phyloP scores from a whole-genome alignment of 2,113 vertebrate species.

The Xiphophorus couchianus region DNA sequence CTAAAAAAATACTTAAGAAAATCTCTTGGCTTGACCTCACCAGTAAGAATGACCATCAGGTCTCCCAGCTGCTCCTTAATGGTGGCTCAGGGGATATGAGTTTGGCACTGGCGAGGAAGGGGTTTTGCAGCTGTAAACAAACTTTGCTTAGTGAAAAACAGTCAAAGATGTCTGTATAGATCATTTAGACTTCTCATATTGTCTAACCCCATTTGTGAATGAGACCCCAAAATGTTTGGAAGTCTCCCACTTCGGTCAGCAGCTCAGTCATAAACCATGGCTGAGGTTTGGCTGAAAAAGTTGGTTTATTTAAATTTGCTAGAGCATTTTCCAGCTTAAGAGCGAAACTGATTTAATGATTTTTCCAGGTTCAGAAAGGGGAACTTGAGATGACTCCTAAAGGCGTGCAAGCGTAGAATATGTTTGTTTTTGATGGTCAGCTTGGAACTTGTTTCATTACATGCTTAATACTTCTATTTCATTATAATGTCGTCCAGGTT shows the following conservation, averaged over 20 bases:
- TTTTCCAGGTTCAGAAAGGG: neutral
- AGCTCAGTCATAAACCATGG: neutral
- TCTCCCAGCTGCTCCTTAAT: no score
- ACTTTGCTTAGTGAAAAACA: no score
- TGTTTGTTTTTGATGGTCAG: constrained; percentile 2
- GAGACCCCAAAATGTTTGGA: neutral
- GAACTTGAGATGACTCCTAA: constrained; percentile 19
- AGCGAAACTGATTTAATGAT: constrained; percentile 9
- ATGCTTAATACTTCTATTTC: neutral
- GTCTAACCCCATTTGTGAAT: neutral
- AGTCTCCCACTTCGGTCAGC: neutral
- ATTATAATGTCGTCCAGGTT: constrained; percentile 22
- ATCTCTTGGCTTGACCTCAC: no score
- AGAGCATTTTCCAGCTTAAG: constrained; percentile 21
- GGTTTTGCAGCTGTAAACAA: no score
- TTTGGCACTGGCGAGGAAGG: no score
- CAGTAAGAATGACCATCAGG: no score
- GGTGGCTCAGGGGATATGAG: no score
- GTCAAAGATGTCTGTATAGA: no score
- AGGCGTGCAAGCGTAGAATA: neutral
- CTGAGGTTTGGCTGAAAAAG: neutral
- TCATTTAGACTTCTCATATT: no score
- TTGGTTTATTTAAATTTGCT: neutral
- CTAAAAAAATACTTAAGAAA: no score
- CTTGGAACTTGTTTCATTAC: constrained; percentile 3